A percentile compares a stretch with the other conserved stretches of the same genome.
Conservation (phyloP, 2,797 vertebrate genomes). For the Melanotaenia parkinsoni region DNA sequence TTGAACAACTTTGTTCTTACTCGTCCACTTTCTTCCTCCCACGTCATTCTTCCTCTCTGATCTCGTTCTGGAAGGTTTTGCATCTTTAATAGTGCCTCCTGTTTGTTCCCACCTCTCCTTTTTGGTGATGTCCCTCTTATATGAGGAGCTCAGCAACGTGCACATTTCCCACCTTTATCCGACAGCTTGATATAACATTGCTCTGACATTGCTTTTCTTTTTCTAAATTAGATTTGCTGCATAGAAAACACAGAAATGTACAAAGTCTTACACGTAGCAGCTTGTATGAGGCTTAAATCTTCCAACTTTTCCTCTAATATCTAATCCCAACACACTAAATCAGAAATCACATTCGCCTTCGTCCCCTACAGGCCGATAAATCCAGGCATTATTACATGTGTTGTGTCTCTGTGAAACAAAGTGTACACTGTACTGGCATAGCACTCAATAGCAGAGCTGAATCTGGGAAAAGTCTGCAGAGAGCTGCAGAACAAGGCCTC, state of each 20-base stretch:
- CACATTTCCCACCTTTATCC: neutral
- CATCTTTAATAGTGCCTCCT: conserved; percentile 20
- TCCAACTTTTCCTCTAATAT: conserved; percentile 12
- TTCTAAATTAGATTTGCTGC: neutral
- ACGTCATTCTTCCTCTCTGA: conserved; percentile 40
- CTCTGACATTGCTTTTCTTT: neutral
- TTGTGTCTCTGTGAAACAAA: conserved; percentile 48
- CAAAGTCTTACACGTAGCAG: conserved; percentile 14
- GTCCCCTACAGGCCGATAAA: conserved; percentile 48
- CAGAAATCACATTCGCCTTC: conserved; percentile 46
- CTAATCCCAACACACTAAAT: conserved; percentile 46
- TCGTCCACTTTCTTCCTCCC: conserved; percentile 29
- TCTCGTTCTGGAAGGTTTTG: conserved; percentile 18
- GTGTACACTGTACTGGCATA: conserved; percentile 38
- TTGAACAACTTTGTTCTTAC: conserved; percentile 32
- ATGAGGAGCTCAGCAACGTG: conserved; percentile 23
- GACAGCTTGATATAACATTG: neutral
- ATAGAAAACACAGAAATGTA: neutral
- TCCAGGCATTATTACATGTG: conserved; percentile 50
- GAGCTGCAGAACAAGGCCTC: conserved; percentile 62
- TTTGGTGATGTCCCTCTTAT: neutral
- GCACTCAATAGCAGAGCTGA: conserved; percentile 12
- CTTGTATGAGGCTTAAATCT: conserved; percentile 20
- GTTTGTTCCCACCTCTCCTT: conserved; percentile 24
- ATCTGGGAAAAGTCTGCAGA: conserved; percentile 37